Evolutionary conservation across 2,797 vertebrate genomes (phyloP), one percentile per base, ranked within the genome.

Genomic region (Xyrichtys novacula): DNA sequence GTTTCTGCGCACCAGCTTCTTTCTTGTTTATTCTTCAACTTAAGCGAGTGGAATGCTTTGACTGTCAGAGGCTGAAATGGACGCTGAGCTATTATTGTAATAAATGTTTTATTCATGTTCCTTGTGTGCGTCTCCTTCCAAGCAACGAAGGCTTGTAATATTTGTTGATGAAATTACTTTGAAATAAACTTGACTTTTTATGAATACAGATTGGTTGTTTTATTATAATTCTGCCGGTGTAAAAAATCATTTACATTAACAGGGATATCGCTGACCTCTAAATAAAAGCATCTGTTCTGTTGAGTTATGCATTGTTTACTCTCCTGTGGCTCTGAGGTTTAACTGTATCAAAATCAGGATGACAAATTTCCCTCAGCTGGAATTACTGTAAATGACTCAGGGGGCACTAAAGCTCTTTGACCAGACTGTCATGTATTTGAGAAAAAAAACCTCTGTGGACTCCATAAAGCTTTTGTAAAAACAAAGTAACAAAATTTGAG

Each of bases 141-240:
- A 73, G 74, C 55, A 70, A 78, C 69, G 47, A 76, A 65, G 65
- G 84, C 78, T 83, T 91, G 84, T 85, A 81, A 83, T 84, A 85
- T 85, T 90, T 88, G 75, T 86, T 84, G 72, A 81, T 82, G 75
- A 76, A 85, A 85, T 81, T 63, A 89, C 83, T 86, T 84, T 86
- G 70, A 85, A 92, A 91, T 92, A 91, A 93, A 91, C 72, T 47
- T 39, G 78, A 75, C 62, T 86, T 92, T 89, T 85, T 89, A 82
- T 82, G 56, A 86, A 87, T 69, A 81, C 40, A 63, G 39, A 68
- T 59, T 55, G 43, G 22, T 72, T 77, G 44, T 58, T 81, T 79
- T 84, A 36, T 72, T 74, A 9, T 65, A 28, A 65, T 75, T 76
- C 54, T 66, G 20, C 46, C 17, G 2, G 12, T 22, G 36, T 38